Evolutionary conservation across 2,888 invertebrate genomes (phyloP).

Genomic region (Pimpla rufipes): DNA sequence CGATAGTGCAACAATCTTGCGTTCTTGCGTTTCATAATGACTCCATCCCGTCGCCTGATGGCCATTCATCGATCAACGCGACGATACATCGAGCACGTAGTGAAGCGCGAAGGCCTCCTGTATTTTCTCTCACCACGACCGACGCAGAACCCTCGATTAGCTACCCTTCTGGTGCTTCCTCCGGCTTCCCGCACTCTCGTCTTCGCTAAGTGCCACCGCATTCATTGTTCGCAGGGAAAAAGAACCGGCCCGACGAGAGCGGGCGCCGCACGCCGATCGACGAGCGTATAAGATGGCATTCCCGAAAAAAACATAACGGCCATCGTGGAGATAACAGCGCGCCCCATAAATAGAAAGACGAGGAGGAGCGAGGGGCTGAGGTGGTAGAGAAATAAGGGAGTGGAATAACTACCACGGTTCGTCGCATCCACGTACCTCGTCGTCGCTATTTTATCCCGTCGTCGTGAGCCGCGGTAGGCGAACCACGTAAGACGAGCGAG

Average conservation of each 20-base stretch:
- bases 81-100: conserved; percentile 34
- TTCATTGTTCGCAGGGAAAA: conserved; percentile 48
- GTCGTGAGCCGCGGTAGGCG: conserved; percentile 60
- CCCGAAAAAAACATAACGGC: conserved; percentile 55
- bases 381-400: conserved; percentile 34
- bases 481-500: conserved; percentile 51
- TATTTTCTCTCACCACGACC: background rate
- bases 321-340: conserved; percentile 57
- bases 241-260: conserved; percentile 45
- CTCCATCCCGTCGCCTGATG: conserved; percentile 20
- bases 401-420: conserved; percentile 58
- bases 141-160: background rate
- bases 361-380: background rate
- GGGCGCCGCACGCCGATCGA: conserved; percentile 59
- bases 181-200: background rate
- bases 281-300: conserved; percentile 57
- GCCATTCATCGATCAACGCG: conserved; percentile 44
- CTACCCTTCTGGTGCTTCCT: background rate
- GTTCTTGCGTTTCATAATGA: conserved; percentile 49
- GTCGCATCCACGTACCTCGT: conserved; percentile 22
- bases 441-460: conserved; percentile 62
- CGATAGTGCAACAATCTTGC: conserved; percentile 27
- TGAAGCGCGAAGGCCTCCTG: background rate
- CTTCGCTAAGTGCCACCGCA: background rate
- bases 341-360: conserved; percentile 65